Evolutionary conservation across 2,888 invertebrate species (phyloP), one percentile per base, ranked within the genome.

Genomic region (Yponomeuta sedellus): DNA sequence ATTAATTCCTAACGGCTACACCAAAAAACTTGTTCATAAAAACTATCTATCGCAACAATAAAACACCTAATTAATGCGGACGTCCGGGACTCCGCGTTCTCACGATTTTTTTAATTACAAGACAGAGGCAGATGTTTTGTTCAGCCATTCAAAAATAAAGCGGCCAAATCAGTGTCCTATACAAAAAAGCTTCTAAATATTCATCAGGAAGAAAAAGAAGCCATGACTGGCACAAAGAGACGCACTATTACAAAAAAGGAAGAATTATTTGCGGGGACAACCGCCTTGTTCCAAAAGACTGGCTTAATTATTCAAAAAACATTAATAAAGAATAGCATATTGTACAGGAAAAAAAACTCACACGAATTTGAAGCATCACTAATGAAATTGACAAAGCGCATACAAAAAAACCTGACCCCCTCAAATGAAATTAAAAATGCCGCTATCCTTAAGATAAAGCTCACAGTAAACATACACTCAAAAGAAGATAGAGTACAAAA

Each of bases 91-190:
- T 80, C 82, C 76, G 73, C 76, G 78, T 90, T 91, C 91, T 88
- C 91, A 91, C 91, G 91, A 79, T 82, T 85, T 85, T 84, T 86
- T 84, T 87, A 89, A 89, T 91, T 89, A 84, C 80, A 73, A 80
- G 58, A 75, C 79, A 75, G 79, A 75, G 74, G 81, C 88, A 88
- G 87, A 86, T 86, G 85, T 82, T 86, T 83, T 81, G 81, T 82
- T 80, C 82, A 74, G 28, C 72, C 69, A 68, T 73, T 74, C 77
- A 80, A 81, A 84, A 82, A 82, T 77, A 81, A 83, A 78, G 77
- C 76, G 77, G 76, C 79, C 75, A 77, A 81, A 82, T 81, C 77
- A 77, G 74, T 78, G 69, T 70, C 76, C 69, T 52, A 74, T 80
- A 80, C 70, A 81, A 80, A 86, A 82, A 79, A 73, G 34, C 70